These are phyloP conservation scores for Drosophila repletoides DNA, from an alignment of 1,140 invertebrate species.

Conservation along the genomic window DNA sequence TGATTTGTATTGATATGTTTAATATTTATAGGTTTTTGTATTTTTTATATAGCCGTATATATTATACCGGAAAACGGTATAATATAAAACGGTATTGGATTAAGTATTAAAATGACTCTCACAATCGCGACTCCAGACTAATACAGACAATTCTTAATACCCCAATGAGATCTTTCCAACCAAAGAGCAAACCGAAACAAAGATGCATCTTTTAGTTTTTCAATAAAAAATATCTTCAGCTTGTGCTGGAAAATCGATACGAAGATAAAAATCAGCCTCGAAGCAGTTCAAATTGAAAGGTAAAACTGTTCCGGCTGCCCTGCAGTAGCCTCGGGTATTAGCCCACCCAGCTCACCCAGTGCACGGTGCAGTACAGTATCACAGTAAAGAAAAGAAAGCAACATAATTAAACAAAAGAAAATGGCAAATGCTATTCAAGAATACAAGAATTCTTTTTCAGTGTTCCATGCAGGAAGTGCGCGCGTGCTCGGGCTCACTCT, in stretches of 20 bases:
- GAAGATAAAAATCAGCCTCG: slow-evolving; percentile 34
- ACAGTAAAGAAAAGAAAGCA: too few species aligned
- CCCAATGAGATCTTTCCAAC: slow-evolving; percentile 30
- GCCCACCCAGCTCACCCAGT: slow-evolving; percentile 27
- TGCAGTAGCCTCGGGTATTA: slow-evolving; percentile 8
- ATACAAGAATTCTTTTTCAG: slow-evolving; percentile 12
- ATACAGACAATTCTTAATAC: too few species aligned
- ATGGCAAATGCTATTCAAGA: slow-evolving; percentile 33
- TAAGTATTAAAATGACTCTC: neutral
- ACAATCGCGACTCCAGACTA: too few species aligned
- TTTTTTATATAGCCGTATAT: too few species aligned
- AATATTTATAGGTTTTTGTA: too few species aligned
- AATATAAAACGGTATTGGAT: too few species aligned
- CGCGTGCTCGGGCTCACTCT: slow-evolving; percentile 29
- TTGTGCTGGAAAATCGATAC: too few species aligned
- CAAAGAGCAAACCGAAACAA: slow-evolving; percentile 7
- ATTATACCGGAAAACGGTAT: too few species aligned
- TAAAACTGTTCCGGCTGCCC: slow-evolving; percentile 53
- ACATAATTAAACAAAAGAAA: slow-evolving; percentile 43
- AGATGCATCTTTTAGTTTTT: too few species aligned
- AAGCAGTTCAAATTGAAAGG: slow-evolving; percentile 68
- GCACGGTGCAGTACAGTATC: neutral
- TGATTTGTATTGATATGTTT: too few species aligned
- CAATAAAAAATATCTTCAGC: too few species aligned
- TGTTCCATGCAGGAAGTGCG: slow-evolving; percentile 65